These are phyloP conservation scores for Pelmatolapia mariae DNA, from an alignment of 2,113 vertebrate species.

Conservation along the genomic window DNA sequence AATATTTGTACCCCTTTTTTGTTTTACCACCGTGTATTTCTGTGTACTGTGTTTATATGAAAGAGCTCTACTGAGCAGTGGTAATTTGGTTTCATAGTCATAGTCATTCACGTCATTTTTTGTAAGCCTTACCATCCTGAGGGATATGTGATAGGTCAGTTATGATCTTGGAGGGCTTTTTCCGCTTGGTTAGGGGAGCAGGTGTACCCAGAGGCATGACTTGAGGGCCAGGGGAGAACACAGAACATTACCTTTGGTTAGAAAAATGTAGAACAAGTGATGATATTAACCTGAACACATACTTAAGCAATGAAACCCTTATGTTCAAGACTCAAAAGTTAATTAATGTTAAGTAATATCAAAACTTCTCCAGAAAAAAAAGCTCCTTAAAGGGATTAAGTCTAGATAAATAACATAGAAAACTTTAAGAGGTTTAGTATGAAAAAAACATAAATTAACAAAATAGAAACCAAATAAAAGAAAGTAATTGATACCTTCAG, in stretches of 20 bases:
- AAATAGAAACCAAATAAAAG: neutral
- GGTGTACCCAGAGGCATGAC: slow-evolving; percentile 92
- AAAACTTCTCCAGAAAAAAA: neutral
- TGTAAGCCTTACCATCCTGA: slow-evolving; percentile 80
- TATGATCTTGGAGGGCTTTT: slow-evolving; percentile 88
- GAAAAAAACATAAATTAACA: neutral
- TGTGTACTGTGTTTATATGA: neutral
- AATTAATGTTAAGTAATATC: neutral
- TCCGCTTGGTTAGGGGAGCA: slow-evolving; percentile 88
- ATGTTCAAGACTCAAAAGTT: neutral
- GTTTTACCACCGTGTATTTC: neutral
- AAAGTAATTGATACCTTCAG: neutral
- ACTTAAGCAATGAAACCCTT: neutral
- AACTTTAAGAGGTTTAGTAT: neutral
- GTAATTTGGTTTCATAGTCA: neutral
- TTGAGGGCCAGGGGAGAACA: slow-evolving; percentile 38
- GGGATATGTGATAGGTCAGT: slow-evolving; percentile 75
- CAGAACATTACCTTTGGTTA: neutral
- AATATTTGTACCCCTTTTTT: neutral
- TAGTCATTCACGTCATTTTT: neutral
- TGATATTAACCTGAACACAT: neutral
- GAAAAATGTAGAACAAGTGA: neutral
- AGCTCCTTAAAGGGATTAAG: neutral
- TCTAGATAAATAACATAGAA: neutral
- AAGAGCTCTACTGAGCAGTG: neutral